These are phyloP conservation scores for Serranus cabrilla DNA, from an alignment of 2,797 vertebrate genomes.

Conservation along the genomic window DNA sequence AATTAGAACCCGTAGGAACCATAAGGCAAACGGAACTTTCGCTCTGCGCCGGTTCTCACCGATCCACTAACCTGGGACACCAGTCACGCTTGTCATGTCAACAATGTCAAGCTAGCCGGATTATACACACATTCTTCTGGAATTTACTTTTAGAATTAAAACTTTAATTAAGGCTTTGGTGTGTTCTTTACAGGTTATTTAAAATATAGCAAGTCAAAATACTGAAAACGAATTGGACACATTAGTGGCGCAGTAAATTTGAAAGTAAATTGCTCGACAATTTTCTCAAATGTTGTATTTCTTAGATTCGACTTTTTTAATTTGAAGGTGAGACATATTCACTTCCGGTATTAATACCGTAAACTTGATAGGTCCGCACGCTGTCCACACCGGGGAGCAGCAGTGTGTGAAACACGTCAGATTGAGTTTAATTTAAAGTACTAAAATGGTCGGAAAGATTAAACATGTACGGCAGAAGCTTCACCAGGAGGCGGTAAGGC, in stretches of 20 bases:
- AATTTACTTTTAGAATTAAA: slow-evolving; percentile 18
- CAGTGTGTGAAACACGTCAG: not conserved
- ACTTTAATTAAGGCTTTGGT: rapidly evolving
- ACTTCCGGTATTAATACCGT: slow-evolving; percentile 16
- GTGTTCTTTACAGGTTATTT: not conserved
- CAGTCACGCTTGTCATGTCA: slow-evolving; percentile 25
- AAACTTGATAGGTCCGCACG: slow-evolving; percentile 7
- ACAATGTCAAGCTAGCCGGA: not conserved
- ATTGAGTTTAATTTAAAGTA: not conserved
- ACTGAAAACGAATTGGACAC: rapidly evolving
- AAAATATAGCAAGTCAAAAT: rapidly evolving
- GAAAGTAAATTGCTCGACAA: not conserved
- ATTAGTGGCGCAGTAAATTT: not conserved
- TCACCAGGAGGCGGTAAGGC: slow-evolving; percentile 82
- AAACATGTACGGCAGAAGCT: slow-evolving; percentile 81
- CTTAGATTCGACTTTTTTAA: not conserved
- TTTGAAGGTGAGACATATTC: not conserved
- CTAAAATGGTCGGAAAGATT: slow-evolving; percentile 84
- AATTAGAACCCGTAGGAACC: too few species aligned
- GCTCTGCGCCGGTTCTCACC: not conserved
- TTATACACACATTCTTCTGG: not conserved
- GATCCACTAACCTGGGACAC: slow-evolving; percentile 15
- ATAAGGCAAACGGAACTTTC: slow-evolving; percentile 30
- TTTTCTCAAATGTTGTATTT: not conserved
- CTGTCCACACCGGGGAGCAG: not conserved